Percentiles rank a stretch among this genome's conserved stretches.
These are phyloP conservation scores for Cantharis flavilabris DNA, from an alignment of 2,888 invertebrate species.

Conservation along the genomic window DNA sequence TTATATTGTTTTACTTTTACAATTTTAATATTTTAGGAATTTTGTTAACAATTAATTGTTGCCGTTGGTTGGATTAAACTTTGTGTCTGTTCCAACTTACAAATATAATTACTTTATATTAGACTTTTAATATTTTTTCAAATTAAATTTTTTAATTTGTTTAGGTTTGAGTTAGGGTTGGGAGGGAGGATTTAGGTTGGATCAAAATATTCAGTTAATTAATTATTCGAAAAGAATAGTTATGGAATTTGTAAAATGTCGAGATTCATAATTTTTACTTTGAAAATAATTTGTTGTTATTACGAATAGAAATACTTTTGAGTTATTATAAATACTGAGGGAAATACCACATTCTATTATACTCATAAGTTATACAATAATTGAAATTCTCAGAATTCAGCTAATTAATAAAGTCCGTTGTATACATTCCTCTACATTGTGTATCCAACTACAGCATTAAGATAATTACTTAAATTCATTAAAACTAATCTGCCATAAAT, in stretches of 20 bases:
- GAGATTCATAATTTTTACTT: not conserved
- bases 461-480: constrained; percentile 38
- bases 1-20: too few relatives aligned
- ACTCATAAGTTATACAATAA: constrained; percentile 29
- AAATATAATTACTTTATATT: too few relatives aligned
- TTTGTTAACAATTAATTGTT: too few relatives aligned
- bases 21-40: too few relatives aligned
- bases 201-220: not conserved
- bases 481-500: constrained; percentile 34
- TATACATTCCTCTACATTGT: constrained; percentile 32
- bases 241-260: not conserved
- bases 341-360: constrained; percentile 18
- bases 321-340: not conserved
- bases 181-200: too few relatives aligned
- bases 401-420: constrained; percentile 34
- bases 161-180: too few relatives aligned
- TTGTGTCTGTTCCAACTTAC: too few relatives aligned
- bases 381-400: constrained; percentile 31
- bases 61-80: too few relatives aligned
- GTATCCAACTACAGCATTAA: constrained; percentile 33
- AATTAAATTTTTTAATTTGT: too few relatives aligned
- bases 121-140: too few relatives aligned
- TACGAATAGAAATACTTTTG: not conserved
- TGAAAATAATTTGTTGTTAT: not conserved
- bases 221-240: not conserved